Conservation (phyloP, 2,888 invertebrate species). For the Drosophila prolongata region DNA sequence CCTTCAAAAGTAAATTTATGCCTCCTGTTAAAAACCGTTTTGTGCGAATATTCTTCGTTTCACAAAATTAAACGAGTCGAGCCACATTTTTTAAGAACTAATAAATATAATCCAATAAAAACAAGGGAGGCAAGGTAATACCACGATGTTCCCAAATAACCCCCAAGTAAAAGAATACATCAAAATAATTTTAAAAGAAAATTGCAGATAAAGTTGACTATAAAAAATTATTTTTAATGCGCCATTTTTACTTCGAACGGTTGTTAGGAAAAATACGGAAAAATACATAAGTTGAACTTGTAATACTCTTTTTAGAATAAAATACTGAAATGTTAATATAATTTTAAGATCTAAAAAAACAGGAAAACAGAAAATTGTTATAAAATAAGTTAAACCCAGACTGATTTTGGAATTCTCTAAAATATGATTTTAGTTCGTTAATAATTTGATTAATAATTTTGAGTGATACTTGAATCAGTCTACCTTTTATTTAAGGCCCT, state of each 20-base stretch:
- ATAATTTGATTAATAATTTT: too few relatives aligned
- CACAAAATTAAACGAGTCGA: conserved; percentile 67
- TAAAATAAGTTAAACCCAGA: too few relatives aligned
- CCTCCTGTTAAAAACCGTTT: conserved; percentile 73
- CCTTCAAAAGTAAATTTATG: conserved; percentile 64
- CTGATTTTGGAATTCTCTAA: too few relatives aligned
- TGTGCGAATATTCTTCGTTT: conserved; percentile 51
- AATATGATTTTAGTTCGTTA: too few relatives aligned
- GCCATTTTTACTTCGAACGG: conserved; percentile 68
- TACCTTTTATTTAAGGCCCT: too few relatives aligned
- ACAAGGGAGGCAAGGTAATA: conserved; percentile 9
- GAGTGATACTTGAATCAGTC: too few relatives aligned
- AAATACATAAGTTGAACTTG: neutral
- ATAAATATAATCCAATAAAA: conserved; percentile 67
- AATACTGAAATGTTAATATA: too few relatives aligned
- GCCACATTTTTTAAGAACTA: conserved; percentile 51
- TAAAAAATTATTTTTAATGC: conserved; percentile 79
- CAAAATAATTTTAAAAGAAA: conserved; percentile 49
- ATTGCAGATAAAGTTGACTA: conserved; percentile 68
- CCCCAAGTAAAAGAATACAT: conserved; percentile 38
- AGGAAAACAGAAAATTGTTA: too few relatives aligned
- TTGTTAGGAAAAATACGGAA: conserved; percentile 1
- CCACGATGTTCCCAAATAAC: conserved; percentile 38
- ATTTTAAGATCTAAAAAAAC: too few relatives aligned
- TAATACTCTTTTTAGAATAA: conserved; percentile 30